Evolutionary conservation across 2,888 invertebrate species (phyloP), one percentile per base, ranked within the genome.

Genomic region (Eugnorisma glareosa): DNA sequence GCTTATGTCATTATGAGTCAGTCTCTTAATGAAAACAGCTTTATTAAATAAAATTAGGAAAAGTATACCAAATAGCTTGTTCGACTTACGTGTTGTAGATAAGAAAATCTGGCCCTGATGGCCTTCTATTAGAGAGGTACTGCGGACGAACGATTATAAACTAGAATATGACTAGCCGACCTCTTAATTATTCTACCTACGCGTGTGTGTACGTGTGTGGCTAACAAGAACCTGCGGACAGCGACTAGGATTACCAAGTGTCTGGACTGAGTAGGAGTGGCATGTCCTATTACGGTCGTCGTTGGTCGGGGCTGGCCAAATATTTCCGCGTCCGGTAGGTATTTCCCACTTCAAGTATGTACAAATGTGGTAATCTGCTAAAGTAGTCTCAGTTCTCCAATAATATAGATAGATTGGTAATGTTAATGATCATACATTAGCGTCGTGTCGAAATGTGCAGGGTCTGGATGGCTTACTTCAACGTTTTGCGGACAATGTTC

Each of bases 381-480:
- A 28, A 28, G 28, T 57, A 57, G 15, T 15, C 57, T 28, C 15
- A 28, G 57, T 18, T 31, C 28, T 11, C 28, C 28, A 54, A 57
- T 28, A 57, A 6, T 31, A 18, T 18, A n/a, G 4, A n/a, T n/a
- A 57, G 6, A 57, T 28, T 15, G 28, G 15, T 57, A 51, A 54
- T 54, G 4, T n/a, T 13, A 28, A 13, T 54, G 54, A 54, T n/a
- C 11, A 15, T 57, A 57, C 28, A 24, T 24, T 6, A 63, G 11
- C 35, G 24, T 37, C 24, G 13, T 79, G 35, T 48, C 67, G 28
- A 45, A 54, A 18, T 78, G 73, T 83, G 1, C 84, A 94, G 95
- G 73, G 69, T 90, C 76, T 92, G 91, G 92, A 94, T 95, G 95
- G 95, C 94, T 13, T 94, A 94, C 81, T 93, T 94, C 79, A 94